A percentile compares a stretch with the other conserved stretches of the same genome.
phyloP scores from a whole-genome alignment of 2,888 invertebrate genomes.

The Troglohyphantes excavatus region DNA sequence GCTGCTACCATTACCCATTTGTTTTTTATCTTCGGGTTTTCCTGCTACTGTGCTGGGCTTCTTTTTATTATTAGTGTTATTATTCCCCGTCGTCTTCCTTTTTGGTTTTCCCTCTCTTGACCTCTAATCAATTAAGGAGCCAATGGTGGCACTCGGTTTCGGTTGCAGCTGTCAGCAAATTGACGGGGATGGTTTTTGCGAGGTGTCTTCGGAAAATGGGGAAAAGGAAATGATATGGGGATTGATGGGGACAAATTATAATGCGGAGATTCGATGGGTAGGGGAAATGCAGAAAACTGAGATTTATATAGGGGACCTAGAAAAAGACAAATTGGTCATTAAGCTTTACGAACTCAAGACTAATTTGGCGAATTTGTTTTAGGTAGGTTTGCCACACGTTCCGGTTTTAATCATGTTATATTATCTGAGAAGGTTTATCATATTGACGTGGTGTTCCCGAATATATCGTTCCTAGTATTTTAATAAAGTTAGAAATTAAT shows the following conservation, averaged over 20 bases:
- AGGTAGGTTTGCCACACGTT: too few species aligned
- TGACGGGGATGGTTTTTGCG: slow-evolving; percentile 42
- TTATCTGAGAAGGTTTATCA: too few species aligned
- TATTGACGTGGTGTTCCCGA: too few species aligned
- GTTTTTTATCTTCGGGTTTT: slow-evolving; percentile 26
- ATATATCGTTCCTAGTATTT: too few species aligned
- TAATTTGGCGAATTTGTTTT: too few species aligned
- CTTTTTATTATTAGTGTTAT: not conserved
- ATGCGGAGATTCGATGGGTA: not conserved
- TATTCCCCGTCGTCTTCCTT: slow-evolving; percentile 10
- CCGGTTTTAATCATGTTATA: too few species aligned
- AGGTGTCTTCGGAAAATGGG: not conserved
- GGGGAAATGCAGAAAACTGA: not conserved
- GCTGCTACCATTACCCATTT: slow-evolving; percentile 57
- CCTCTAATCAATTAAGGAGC: slow-evolving; percentile 73
- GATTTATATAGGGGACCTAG: too few species aligned
- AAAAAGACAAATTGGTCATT: too few species aligned
- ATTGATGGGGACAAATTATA: not conserved
- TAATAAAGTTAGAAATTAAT: too few species aligned
- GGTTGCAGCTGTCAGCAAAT: slow-evolving; percentile 75
- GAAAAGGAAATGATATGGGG: not conserved
- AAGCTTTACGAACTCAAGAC: too few species aligned
- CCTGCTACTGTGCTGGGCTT: slow-evolving; percentile 27
- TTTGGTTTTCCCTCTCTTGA: slow-evolving; percentile 44
- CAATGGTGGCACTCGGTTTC: slow-evolving; percentile 41